Conservation (phyloP, 2,113 vertebrate species). For the Psammodynastes pulverulentus region DNA sequence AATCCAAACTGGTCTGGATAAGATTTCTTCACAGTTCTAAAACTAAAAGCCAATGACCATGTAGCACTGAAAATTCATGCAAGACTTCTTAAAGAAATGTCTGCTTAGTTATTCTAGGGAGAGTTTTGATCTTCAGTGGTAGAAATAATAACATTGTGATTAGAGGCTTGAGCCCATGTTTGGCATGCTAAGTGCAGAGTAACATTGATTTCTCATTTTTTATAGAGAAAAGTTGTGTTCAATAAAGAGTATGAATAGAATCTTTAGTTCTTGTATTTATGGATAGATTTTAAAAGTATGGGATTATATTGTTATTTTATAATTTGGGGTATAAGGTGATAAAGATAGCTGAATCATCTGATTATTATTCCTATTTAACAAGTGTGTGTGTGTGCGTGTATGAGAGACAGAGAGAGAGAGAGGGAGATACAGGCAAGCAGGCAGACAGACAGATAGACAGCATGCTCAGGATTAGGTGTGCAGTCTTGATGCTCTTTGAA, state of each 20-base stretch:
- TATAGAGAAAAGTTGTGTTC: constrained; percentile 1
- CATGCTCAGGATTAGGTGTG: neutral
- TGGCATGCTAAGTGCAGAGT: neutral
- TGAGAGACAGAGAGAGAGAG: too few species aligned
- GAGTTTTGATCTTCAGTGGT: too few species aligned
- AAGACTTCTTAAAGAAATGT: neutral
- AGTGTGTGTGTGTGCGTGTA: too few species aligned
- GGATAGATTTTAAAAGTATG: constrained; percentile 19
- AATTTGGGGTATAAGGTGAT: constrained; percentile 52
- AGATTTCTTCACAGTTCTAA: neutral
- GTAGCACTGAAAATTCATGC: neutral
- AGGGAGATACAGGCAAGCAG: too few species aligned
- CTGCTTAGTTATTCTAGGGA: neutral
- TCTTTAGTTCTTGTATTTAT: constrained; percentile 53
- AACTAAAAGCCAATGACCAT: neutral
- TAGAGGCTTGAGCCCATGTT: neutral
- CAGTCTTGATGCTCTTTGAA: neutral
- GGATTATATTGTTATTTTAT: constrained; percentile 31
- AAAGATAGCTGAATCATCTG: neutral
- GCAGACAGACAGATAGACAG: too few species aligned
- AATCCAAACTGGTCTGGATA: neutral
- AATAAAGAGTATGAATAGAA: constrained; percentile 25
- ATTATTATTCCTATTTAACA: neutral
- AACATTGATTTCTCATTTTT: neutral
- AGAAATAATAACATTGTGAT: neutral